A percentile compares a stretch with the other conserved stretches of the same genome.
These are phyloP conservation scores for Drosophila tani DNA, from an alignment of 1,140 invertebrate genomes.

Conservation along the genomic window DNA sequence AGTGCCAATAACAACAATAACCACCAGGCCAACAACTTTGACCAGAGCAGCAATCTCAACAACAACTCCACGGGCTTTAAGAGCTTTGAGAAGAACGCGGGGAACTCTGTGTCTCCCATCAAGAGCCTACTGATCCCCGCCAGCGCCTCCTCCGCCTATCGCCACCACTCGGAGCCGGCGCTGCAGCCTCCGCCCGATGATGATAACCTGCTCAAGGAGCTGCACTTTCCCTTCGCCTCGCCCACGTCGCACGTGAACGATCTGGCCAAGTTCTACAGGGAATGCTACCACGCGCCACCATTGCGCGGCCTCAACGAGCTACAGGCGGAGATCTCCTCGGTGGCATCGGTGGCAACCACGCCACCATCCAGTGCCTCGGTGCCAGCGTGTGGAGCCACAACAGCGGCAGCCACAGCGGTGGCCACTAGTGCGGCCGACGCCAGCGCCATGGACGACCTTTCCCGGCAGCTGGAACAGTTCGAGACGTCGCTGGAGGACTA, in stretches of 20 bases:
- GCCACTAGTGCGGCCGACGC: constrained; percentile 53
- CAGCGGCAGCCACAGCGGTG: constrained; percentile 34
- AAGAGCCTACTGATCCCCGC: constrained; percentile 78
- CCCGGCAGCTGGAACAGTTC: constrained; percentile 90
- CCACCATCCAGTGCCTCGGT: constrained; percentile 86
- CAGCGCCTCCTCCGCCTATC: constrained; percentile 44
- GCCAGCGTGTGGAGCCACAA: constrained; percentile 28
- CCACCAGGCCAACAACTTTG: constrained; percentile 30
- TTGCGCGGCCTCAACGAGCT: constrained; percentile 88
- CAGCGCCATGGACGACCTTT: constrained; percentile 89
- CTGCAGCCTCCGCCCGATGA: constrained; percentile 60
- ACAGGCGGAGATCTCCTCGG: constrained; percentile 47
- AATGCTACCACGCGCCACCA: constrained; percentile 91
- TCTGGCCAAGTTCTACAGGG: constrained; percentile 91
- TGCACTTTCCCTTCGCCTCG: constrained; percentile 87
- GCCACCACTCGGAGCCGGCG: constrained; percentile 62
- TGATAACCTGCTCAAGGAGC: constrained; percentile 76
- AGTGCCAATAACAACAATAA: constrained; percentile 83
- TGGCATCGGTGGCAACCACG: constrained; percentile 9
- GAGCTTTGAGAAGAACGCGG: constrained; percentile 71
- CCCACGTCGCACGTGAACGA: constrained; percentile 87
- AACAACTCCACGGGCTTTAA: constrained; percentile 75
- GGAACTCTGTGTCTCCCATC: constrained; percentile 66
- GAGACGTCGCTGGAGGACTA: constrained; percentile 91
- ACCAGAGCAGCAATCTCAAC: constrained; percentile 55